Evolutionary conservation across 2,797 vertebrate species (phyloP).

Genomic region (Euthynnus affinis): DNA sequence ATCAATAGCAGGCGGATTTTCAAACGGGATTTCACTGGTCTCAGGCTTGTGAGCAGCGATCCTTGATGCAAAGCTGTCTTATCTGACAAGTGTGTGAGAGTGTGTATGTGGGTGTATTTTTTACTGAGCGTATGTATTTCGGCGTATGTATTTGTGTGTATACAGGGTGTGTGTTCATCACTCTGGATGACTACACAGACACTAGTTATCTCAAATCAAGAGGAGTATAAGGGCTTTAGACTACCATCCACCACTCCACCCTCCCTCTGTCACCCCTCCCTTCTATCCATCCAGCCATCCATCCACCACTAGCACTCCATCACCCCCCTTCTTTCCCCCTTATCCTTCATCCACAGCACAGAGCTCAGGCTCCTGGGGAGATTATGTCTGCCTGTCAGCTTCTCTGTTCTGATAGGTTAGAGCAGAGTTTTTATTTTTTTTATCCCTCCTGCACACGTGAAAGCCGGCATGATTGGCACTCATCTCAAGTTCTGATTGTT

Average conservation of each 20-base stretch:
- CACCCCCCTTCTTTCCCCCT: constrained; percentile 31
- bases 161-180: constrained; percentile 35
- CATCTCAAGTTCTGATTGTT: constrained; percentile 73
- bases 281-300: constrained; percentile 47
- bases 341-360: constrained; percentile 68
- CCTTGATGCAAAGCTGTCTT: constrained; percentile 76
- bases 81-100: constrained; percentile 66
- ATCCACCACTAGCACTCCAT: constrained; percentile 51
- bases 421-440: constrained; percentile 50
- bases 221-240: constrained; percentile 54
- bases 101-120: constrained; percentile 27
- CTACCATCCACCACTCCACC: constrained; percentile 35
- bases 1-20: constrained; percentile 74
- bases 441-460: constrained; percentile 44
- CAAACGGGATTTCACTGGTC: constrained; percentile 73
- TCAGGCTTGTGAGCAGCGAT: constrained; percentile 73
- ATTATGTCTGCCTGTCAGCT: constrained; percentile 80
- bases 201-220: constrained; percentile 71
- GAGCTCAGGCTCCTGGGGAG: constrained; percentile 71
- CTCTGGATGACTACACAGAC: constrained; percentile 52
- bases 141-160: background rate
- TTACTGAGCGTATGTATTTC: constrained; percentile 13
- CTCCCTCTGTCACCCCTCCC: constrained; percentile 36
- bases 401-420: constrained; percentile 70
- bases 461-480: constrained; percentile 77